A percentile compares a stretch with the other conserved stretches of the same genome.
Evolutionary conservation across 1,140 invertebrate genomes (phyloP).

Genomic region (Penaeus chinensis): DNA sequence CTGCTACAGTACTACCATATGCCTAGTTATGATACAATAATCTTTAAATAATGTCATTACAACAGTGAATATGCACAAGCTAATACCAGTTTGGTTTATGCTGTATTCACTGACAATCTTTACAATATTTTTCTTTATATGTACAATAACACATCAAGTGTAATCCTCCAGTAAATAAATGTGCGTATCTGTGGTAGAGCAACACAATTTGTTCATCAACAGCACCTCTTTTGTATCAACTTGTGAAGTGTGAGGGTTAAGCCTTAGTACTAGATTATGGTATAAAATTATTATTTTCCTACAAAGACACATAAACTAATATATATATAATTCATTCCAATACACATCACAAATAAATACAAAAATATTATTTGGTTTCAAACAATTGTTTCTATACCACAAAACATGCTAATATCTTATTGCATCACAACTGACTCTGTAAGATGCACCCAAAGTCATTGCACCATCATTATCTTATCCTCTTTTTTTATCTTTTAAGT

Average conservation of each 20-base stretch:
- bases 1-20: no score
- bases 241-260: conserved; percentile 15
- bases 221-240: conserved; percentile 30
- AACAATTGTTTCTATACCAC: conserved; percentile 22
- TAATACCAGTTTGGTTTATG: no score
- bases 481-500: no score
- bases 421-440: conserved; percentile 9
- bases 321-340: conserved; percentile 1
- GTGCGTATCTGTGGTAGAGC: neutral
- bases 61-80: no score
- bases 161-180: no score
- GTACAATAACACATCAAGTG: no score
- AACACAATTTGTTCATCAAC: conserved; percentile 5
- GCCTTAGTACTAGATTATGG: conserved; percentile 28
- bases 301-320: conserved; percentile 5
- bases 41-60: no score
- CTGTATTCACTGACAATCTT: no score
- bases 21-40: no score
- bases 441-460: no score
- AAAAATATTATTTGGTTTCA: conserved; percentile 13
- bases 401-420: conserved; percentile 12
- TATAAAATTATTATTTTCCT: conserved; percentile 24
- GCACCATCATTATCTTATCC: no score
- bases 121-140: no score
- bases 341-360: conserved; percentile 26